A percentile compares a stretch with the other conserved stretches of the same genome.
Evolutionary conservation across 2,113 vertebrate species (phyloP).

Genomic region (Boulengeromyrus knoepffleri): DNA sequence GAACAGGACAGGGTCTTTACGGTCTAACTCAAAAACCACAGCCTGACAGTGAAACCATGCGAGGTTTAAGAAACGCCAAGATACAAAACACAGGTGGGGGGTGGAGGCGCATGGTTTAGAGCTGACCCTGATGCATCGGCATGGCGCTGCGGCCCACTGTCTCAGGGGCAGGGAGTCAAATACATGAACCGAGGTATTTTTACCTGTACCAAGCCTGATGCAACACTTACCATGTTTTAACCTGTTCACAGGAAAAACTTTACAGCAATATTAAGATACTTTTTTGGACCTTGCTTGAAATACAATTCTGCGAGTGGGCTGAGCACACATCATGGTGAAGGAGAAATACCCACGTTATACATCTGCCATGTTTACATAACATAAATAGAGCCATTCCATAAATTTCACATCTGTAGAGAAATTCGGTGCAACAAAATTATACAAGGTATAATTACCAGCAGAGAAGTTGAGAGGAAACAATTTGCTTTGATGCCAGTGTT

Average conservation of each 20-base stretch:
- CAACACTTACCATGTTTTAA: neutral
- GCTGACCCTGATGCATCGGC: neutral
- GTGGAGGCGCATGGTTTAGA: neutral
- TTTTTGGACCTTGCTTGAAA: neutral
- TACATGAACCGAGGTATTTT: neutral
- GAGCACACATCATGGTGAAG: neutral
- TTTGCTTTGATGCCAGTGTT: neutral
- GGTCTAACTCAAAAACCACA: neutral
- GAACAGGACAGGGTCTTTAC: neutral
- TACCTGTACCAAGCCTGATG: neutral
- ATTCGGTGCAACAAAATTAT: neutral
- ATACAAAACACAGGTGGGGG: neutral
- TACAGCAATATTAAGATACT: neutral
- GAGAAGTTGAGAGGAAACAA: neutral
- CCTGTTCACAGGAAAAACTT: neutral
- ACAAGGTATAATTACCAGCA: neutral
- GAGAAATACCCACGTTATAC: neutral
- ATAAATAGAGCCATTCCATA: neutral
- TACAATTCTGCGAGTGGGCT: neutral
- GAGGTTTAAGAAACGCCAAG: neutral
- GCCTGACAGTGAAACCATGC: neutral
- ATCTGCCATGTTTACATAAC: neutral
- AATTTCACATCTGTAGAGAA: neutral
- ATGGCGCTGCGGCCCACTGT: neutral
- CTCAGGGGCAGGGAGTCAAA: neutral